Evolutionary conservation across 2,797 vertebrate species (phyloP).

Genomic region (Artibeus lituratus): DNA sequence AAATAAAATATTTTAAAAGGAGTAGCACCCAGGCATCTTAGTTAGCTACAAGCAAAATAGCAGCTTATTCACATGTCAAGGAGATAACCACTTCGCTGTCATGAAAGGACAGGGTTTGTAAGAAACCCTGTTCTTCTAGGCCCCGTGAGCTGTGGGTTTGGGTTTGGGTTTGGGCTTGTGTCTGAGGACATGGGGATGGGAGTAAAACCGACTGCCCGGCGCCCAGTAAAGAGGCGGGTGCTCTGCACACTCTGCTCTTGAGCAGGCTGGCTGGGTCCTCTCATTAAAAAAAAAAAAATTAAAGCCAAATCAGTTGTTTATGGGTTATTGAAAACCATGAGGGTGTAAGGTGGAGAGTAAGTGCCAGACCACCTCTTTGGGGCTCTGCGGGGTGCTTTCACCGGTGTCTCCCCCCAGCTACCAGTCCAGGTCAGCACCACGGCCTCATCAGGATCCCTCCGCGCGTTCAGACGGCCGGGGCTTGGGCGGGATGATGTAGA

Average conservation of each 20-base stretch:
- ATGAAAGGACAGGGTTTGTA: not conserved
- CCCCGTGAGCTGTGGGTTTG: not conserved
- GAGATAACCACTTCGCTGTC: not conserved
- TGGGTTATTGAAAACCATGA: not conserved
- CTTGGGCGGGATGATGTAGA: not conserved
- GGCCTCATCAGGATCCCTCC: conserved; percentile 25
- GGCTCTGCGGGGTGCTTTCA: not conserved
- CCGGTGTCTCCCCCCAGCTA: not conserved
- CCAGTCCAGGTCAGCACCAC: not conserved
- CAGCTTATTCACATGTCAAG: not conserved
- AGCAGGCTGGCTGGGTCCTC: not conserved
- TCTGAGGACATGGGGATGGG: not conserved
- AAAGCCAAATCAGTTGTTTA: not conserved
- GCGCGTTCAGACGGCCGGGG: not conserved
- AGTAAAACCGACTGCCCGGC: not conserved
- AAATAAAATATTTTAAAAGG: not conserved
- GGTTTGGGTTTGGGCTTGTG: not conserved
- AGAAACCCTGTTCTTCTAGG: not conserved
- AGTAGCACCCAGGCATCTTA: not conserved
- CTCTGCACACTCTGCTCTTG: not conserved
- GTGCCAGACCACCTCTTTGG: not conserved
- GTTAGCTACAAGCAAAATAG: not conserved
- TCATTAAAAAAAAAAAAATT: not conserved
- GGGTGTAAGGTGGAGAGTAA: not conserved
- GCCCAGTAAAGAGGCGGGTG: not conserved